Evolutionary conservation across 1,140 invertebrate genomes (phyloP), one percentile per base, ranked within the genome.

Genomic region (Drosophila arawakana): DNA sequence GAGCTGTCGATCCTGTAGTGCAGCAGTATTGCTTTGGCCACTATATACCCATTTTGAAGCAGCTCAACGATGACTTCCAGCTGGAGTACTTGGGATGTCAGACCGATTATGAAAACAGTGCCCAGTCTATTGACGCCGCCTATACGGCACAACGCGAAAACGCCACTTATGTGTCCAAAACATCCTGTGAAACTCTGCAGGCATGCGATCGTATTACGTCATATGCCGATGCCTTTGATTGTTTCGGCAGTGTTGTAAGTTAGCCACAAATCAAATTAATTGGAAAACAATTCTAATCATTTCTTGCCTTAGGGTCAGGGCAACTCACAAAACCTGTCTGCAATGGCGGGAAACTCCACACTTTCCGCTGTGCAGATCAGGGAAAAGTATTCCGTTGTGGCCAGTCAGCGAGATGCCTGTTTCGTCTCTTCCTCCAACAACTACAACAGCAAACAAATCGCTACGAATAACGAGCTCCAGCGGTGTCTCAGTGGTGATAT

Each of bases 11-110:
- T 7, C n/a, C 41, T 0, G 49, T 10, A 0, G 6, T 47, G n/a
- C 35, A 60, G 1, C 30, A 60, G 7, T 68, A 73, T 18, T 84
- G 81, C 41, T 84, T 85, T 35, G 9, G 6, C 6, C 37, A 21
- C 3, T 84, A 78, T 34, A 39, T 4, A 8, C 81, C 81, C 0
- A 9, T 52, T 0, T 13, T 84, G 7, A 65, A 76, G 11, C 46
- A 25, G 1, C 15, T 74, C 0, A 8, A 44, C 3, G 34, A 54
- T 0, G 8, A 65, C 18, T 81, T 65, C 8, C 47, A 77, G 18
- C 7, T 1, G 1, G 63, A 59, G 13, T 80, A 52, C n/a, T 34
- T 25, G 2, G 15, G 2, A 4, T 84, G 81, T 15, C 15, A 50
- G 10, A 9, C 2, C 1, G 10, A 7, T 18, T 74, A 55, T 25